Percentiles rank a stretch among this genome's conserved stretches.
phyloP scores from a whole-genome alignment of 2,888 invertebrate genomes.

The Smittia sp. region DNA sequence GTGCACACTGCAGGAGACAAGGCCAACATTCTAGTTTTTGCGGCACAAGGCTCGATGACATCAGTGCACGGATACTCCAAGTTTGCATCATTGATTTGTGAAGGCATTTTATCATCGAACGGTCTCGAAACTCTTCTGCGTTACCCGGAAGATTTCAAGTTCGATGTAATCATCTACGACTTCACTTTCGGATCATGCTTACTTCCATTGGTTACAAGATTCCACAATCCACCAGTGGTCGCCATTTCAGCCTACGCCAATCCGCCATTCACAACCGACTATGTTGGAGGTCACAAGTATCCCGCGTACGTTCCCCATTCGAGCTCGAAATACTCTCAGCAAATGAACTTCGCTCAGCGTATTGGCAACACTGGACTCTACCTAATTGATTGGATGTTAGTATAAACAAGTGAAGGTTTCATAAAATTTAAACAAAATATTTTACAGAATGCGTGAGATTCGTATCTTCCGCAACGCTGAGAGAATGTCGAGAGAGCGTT shows the following conservation, averaged over 20 bases:
- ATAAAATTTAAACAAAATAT: background rate
- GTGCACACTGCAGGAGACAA: background rate
- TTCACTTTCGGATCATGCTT: slow-evolving; percentile 45
- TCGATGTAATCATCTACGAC: slow-evolving; percentile 48
- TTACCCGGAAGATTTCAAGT: slow-evolving; percentile 47
- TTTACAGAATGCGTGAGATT: background rate
- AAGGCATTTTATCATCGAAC: slow-evolving; percentile 42
- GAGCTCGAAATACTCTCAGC: slow-evolving; percentile 29
- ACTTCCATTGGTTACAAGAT: slow-evolving; percentile 47
- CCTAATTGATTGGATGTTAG: slow-evolving; percentile 45
- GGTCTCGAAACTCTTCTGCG: slow-evolving; percentile 46
- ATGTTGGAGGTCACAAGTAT: slow-evolving; percentile 43
- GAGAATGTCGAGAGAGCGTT: slow-evolving; percentile 30
- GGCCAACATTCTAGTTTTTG: background rate
- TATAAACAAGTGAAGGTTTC: slow-evolving; percentile 9
- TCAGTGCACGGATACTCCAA: background rate
- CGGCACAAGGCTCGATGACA: background rate
- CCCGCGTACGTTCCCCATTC: slow-evolving; percentile 44
- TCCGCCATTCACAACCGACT: slow-evolving; percentile 42
- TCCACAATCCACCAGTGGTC: slow-evolving; percentile 46
- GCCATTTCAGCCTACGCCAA: slow-evolving; percentile 45
- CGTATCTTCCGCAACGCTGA: background rate
- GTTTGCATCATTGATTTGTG: background rate
- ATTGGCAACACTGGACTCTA: slow-evolving; percentile 42
- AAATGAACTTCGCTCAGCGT: slow-evolving; percentile 44